Conservation (phyloP, 2,888 invertebrate genomes). For the Eudasyphora cyanicolor region DNA sequence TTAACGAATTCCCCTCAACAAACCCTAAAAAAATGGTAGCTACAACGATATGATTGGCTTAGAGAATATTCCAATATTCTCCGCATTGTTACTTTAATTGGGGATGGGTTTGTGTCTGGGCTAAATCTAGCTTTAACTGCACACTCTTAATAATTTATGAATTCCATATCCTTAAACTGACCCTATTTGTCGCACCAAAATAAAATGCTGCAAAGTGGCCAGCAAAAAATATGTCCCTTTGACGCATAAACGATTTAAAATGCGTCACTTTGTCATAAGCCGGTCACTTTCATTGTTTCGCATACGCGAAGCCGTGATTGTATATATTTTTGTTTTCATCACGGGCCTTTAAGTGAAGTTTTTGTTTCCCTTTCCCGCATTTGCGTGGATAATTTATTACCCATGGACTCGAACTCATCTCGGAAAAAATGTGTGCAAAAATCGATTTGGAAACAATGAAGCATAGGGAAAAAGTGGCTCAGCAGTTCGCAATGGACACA, state of each 20-base stretch:
- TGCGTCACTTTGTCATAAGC: not conserved
- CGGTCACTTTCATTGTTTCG: not conserved
- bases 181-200: no score
- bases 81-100: no score
- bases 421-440: not conserved
- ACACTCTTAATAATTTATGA: no score
- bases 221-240: not conserved
- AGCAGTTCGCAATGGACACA: slow-evolving; percentile 7
- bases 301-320: not conserved
- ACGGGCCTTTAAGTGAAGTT: not conserved
- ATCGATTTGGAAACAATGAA: slow-evolving; percentile 34
- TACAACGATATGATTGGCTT: no score
- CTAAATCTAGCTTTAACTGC: no score
- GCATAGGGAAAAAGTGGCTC: not conserved
- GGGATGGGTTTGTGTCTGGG: no score
- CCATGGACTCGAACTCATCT: not conserved
- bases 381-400: not conserved
- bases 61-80: no score
- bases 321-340: not conserved
- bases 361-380: not conserved
- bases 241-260: slow-evolving; percentile 2
- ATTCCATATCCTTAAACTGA: no score
- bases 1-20: no score
- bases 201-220: no score
- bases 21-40: no score